Percentiles rank a stretch among this genome's conserved stretches.
These are phyloP conservation scores for Canis aureus DNA, from an alignment of 2,113 vertebrate species.

Conservation along the genomic window DNA sequence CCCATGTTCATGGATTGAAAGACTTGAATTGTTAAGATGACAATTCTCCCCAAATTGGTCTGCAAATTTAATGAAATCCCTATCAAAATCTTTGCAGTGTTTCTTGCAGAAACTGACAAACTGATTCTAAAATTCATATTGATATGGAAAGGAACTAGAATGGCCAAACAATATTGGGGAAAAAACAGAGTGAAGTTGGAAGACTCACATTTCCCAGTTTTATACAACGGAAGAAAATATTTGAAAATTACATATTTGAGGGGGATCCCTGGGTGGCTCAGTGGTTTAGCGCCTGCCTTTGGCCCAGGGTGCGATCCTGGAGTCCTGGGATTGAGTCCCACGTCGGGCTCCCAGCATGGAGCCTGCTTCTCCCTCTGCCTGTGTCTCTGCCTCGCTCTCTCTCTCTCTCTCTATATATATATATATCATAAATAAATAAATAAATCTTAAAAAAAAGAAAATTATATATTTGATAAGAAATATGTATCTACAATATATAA, in stretches of 20 bases:
- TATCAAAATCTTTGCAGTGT: not conserved
- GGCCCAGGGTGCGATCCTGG: too few relatives aligned
- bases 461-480: not conserved
- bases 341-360: too few relatives aligned
- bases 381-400: too few relatives aligned
- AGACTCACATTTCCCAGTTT: not conserved
- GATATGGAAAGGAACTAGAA: not conserved
- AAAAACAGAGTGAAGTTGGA: not conserved
- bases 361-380: too few relatives aligned
- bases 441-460: not conserved
- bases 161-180: not conserved
- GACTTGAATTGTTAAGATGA: conserved; percentile 11
- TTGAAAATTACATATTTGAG: not conserved
- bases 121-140: not conserved
- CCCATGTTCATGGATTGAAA: not conserved
- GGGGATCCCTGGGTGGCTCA: too few relatives aligned
- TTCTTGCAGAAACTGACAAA: not conserved
- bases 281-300: too few relatives aligned
- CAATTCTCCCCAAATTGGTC: not conserved
- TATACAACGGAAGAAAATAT: not conserved
- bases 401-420: too few relatives aligned
- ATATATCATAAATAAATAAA: too few relatives aligned
- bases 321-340: too few relatives aligned
- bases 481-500: not conserved
- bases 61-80: not conserved